Evolutionary conservation across 2,888 invertebrate species (phyloP), one percentile per base, ranked within the genome.

Genomic region (Rosalia funebris): DNA sequence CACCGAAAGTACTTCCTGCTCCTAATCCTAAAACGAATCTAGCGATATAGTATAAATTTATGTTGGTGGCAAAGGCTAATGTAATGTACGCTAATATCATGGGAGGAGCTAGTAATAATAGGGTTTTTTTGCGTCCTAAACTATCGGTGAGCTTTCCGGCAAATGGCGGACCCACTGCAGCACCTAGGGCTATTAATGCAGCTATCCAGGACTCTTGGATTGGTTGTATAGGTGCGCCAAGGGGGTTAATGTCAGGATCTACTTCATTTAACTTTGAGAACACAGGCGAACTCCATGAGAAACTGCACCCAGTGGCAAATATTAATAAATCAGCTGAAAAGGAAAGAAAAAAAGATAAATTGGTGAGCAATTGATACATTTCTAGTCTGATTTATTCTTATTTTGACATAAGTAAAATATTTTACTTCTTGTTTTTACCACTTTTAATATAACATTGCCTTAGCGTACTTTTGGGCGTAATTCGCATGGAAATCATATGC

Each of bases 1-100:
- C 86, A 0, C 90, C 88, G 81, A 89, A 91, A 10, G 88, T 82
- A 74, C 89, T 86, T 0, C 91, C 90, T 0, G 87, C 84, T 0
- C 87, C 88, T 0, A 89, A 73, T 37, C 92, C 92, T 79, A 85
- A 86, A 61, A 84, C 81, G 68, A 85, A 83, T 53, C 84, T 84
- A 48, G 86, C 88, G 4, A 79, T 84, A 81, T 85, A 88, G 54
- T 66, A 74, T n/a, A 72, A 20, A 9, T 50, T 48, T 0, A 75
- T 58, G 11, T 62, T 50, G 11, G 42, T 57, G 1, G 70, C 68
- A 41, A 72, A 73, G 1, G 72, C 66, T 19, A 69, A 46, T 1
- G 68, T 61, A 1, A 62, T 10, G 11, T 63, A 56, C 1, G 70
- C 90, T 0, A 87, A 37, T 12, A 89, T 76, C 59, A 90, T 88